Percentiles rank a stretch among this genome's conserved stretches.
These are phyloP conservation scores for Arctia plantaginis DNA, from an alignment of 2,888 invertebrate genomes.

Conservation along the genomic window DNA sequence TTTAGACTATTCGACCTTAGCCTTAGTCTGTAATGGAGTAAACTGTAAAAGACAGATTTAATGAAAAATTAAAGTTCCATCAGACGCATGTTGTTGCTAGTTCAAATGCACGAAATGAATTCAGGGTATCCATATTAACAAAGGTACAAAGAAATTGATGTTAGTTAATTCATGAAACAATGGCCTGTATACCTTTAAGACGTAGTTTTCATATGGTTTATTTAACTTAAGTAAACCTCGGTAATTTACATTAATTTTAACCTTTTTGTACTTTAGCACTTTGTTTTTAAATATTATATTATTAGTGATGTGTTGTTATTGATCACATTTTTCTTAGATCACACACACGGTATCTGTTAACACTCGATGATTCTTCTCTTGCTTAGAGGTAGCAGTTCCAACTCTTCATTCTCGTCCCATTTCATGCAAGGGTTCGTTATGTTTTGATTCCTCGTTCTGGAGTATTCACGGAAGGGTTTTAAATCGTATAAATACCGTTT, in stretches of 20 bases:
- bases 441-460: slow-evolving; percentile 44
- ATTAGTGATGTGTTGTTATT: slow-evolving; percentile 57
- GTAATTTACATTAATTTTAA: slow-evolving; percentile 14
- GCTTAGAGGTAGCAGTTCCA: slow-evolving; percentile 54
- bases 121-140: slow-evolving; percentile 47
- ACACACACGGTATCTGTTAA: slow-evolving; percentile 48
- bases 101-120: slow-evolving; percentile 65
- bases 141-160: slow-evolving; percentile 33
- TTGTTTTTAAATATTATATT: slow-evolving; percentile 21
- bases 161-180: slow-evolving; percentile 3
- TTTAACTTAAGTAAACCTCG: slow-evolving; percentile 6
- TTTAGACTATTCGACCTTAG: background rate
- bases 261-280: slow-evolving; percentile 20
- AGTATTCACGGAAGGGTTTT: slow-evolving; percentile 13
- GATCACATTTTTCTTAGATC: slow-evolving; percentile 47
- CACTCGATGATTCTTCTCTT: slow-evolving; percentile 35
- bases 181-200: slow-evolving; percentile 9
- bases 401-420: slow-evolving; percentile 56
- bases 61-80: slow-evolving; percentile 5
- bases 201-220: background rate
- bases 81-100: slow-evolving; percentile 53
- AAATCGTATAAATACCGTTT: background rate
- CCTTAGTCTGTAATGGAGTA: background rate
- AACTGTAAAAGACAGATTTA: background rate
- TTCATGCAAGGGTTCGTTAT: slow-evolving; percentile 65